A percentile compares a stretch with the other conserved stretches of the same genome.
Evolutionary conservation across 2,113 vertebrate genomes (phyloP).

Genomic region (Pavo muticus): DNA sequence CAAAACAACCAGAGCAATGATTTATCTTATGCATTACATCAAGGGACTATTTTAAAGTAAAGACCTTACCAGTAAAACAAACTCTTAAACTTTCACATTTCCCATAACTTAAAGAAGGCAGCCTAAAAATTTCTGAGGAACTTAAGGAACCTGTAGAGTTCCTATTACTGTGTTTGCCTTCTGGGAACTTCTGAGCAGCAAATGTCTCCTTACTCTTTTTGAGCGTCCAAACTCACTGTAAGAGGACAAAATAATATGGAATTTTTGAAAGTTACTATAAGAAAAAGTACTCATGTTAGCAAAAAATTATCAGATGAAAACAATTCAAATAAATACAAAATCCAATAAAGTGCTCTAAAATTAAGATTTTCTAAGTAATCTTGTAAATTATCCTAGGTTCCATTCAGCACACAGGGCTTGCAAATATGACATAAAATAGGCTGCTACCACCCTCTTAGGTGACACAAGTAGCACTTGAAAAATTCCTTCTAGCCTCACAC

Average conservation of each 20-base stretch:
- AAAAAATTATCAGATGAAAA: neutral
- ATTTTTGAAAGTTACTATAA: neutral
- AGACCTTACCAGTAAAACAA: conserved; percentile 1
- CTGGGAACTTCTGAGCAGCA: neutral
- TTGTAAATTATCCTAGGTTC: neutral
- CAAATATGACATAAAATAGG: neutral
- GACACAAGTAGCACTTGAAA: neutral
- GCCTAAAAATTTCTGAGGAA: neutral
- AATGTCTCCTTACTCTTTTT: neutral
- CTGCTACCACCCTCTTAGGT: neutral
- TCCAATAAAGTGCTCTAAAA: neutral
- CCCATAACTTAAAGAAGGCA: neutral
- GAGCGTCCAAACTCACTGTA: neutral
- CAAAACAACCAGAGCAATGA: conserved; percentile 45
- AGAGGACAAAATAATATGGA: neutral
- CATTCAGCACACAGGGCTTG: neutral
- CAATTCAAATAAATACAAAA: neutral
- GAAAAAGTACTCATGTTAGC: neutral
- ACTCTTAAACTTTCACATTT: conserved; percentile 3
- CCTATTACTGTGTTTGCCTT: neutral
- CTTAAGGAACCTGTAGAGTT: neutral
- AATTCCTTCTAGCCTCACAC: neutral
- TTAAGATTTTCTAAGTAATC: neutral
- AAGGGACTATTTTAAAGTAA: conserved; percentile 40
- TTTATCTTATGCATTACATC: conserved; percentile 31